Percentiles rank a stretch among this genome's conserved stretches.
Evolutionary conservation across 1,140 invertebrate genomes (phyloP).

Genomic region (Nixonia krombeini): DNA sequence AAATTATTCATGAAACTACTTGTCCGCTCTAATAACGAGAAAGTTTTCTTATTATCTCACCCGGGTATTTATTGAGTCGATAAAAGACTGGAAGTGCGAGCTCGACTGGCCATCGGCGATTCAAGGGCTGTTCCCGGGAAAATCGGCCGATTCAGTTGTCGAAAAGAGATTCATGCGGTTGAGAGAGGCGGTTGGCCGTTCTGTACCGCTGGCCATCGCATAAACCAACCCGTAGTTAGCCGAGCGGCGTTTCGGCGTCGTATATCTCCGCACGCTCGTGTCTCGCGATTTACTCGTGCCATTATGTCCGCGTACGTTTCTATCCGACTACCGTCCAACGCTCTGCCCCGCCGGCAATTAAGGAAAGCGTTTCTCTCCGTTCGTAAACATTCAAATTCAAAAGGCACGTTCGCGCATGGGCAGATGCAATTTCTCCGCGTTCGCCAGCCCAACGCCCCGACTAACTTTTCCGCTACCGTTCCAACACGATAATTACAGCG

Average conservation of each 20-base stretch:
- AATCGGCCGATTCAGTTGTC: not conserved
- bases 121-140: no score
- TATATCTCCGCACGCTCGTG: no score
- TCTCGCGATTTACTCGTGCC: not conserved
- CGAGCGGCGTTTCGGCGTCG: not conserved
- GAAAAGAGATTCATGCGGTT: not conserved
- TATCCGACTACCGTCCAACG: not conserved
- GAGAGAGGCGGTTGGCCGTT: no score
- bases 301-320: not conserved
- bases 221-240: no score
- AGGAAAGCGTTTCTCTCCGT: slow-evolving; percentile 11
- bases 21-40: no score
- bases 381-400: slow-evolving; percentile 35
- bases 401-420: slow-evolving; percentile 2
- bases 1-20: no score
- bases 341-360: slow-evolving; percentile 21
- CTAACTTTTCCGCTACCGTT: slow-evolving; percentile 5
- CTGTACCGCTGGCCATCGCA: no score
- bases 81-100: no score
- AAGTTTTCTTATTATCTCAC: no score
- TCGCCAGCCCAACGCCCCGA: slow-evolving; percentile 21
- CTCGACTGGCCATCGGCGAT: no score
- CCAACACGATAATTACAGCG: slow-evolving; percentile 23
- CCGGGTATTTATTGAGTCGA: no score
- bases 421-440: slow-evolving; percentile 28